Percentiles rank a stretch among this genome's conserved stretches.
Evolutionary conservation across 2,888 invertebrate genomes (phyloP).

Genomic region (Uloborus plumipes): DNA sequence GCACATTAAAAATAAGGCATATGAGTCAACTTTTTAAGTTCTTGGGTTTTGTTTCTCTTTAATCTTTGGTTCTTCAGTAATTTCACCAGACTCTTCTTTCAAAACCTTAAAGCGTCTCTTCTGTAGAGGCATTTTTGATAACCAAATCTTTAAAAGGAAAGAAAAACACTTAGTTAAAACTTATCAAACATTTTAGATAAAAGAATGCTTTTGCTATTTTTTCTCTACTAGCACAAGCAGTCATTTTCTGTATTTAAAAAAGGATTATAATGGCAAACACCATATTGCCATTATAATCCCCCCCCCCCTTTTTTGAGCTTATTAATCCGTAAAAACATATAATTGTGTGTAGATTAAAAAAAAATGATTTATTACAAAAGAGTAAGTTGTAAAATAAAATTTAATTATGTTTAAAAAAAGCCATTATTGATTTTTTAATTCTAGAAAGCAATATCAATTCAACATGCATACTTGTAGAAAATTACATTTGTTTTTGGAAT

Average conservation of each 20-base stretch:
- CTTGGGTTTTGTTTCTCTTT: conserved; percentile 21
- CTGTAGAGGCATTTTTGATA: conserved; percentile 49
- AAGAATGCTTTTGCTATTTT: neutral
- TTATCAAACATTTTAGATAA: neutral
- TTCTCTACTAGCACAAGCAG: neutral
- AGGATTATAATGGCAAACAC: no score
- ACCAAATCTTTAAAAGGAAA: conserved; percentile 32
- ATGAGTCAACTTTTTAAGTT: no score
- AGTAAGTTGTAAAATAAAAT: no score
- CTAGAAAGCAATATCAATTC: no score
- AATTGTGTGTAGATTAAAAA: no score
- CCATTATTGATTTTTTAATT: no score
- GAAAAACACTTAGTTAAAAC: neutral
- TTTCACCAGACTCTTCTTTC: conserved; percentile 50
- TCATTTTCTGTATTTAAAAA: neutral
- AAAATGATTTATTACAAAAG: no score
- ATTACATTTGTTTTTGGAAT: no score
- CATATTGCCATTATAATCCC: neutral
- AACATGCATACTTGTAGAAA: no score
- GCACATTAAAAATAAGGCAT: no score
- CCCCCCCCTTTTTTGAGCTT: neutral
- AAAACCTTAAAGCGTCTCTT: conserved; percentile 44
- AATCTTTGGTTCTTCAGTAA: conserved; percentile 23
- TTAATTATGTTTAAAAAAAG: no score
- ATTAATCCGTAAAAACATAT: no score